A percentile compares a stretch with the other conserved stretches of the same genome.
These are phyloP conservation scores for Drosophila punjabiensis DNA, from an alignment of 1,140 invertebrate species.

Conservation along the genomic window DNA sequence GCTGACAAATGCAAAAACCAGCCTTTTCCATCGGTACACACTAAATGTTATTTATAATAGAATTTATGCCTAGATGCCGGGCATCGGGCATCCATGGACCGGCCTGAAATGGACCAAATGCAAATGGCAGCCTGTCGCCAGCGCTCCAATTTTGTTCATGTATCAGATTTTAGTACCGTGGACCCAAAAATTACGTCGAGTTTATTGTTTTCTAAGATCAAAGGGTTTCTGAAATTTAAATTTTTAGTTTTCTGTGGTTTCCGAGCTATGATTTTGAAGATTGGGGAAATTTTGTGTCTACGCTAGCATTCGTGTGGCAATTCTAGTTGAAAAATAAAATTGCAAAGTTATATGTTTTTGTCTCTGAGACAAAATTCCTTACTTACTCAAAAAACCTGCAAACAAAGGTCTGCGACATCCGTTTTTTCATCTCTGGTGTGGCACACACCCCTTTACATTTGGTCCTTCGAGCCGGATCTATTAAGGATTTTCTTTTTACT, in stretches of 20 bases:
- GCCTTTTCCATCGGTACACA: conserved; percentile 33
- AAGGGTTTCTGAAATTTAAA: no score
- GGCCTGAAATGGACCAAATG: conserved; percentile 53
- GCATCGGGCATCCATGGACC: conserved; percentile 34
- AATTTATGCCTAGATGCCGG: conserved; percentile 74
- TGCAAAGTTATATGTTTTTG: no score
- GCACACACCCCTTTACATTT: background rate
- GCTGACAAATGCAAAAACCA: conserved; percentile 80
- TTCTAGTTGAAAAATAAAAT: background rate
- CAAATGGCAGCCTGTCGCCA: conserved; percentile 75
- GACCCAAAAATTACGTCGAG: background rate
- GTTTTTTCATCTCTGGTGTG: no score
- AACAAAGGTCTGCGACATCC: no score
- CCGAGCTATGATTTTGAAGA: background rate
- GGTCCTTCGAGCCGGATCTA: background rate
- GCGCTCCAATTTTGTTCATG: conserved; percentile 62
- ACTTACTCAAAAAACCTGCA: no score
- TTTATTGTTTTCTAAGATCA: background rate
- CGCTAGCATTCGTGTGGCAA: no score
- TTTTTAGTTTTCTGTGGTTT: background rate
- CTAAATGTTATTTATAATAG: conserved; percentile 83
- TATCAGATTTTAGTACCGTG: conserved; percentile 50
- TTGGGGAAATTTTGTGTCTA: background rate
- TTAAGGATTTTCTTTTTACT: background rate
- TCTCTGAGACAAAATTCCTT: no score